Base-by-base conservation (phyloP, 2,797 vertebrate genomes). In the Megaceryle alcyon region DNA sequence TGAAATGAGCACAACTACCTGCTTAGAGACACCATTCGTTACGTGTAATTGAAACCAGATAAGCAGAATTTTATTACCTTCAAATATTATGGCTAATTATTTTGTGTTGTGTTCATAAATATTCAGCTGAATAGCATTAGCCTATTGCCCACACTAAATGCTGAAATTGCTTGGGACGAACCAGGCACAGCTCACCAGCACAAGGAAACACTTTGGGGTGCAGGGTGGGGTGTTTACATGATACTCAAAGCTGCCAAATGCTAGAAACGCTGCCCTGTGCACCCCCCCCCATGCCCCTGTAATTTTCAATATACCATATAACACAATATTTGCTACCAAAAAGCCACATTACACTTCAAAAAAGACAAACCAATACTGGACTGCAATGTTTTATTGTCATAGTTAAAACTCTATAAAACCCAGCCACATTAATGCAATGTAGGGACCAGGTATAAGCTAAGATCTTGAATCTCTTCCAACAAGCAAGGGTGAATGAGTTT, bases 21-120 rank as follows among this genome's bases (percentile, higher is more conserved):
- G 48, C 78, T 71, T 0, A 57, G 56, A 85, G 51, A 76, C 14
- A n/a, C 31, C 44, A 23, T 26, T 75, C 0, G 0, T 66, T 83
- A 90, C 48, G 22, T 12, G 72, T 23, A 73, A 94, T 92, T 60
- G 84, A 94, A 72, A 61, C 48, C 77, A 88, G 59, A 60, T 68
- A 59, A 83, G 28, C 2, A 1, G 29, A 20, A 70, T 82, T 92
- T 88, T 88, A 88, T 56, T 95, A 57, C 82, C 73, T 69, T 82
- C 2, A 9, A 63, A 86, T 65, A 72, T 53, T 53, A 65, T 0
- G 5, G 56, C 22, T 72, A 90, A 90, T 90, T 94, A 63, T 53
- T 86, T 86, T 61, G 39, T 59, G 37, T 19, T 69, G 37, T 43
- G 48, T 10, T 85, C 57, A 78, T 61, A 83, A 89, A 88, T 39